Conservation (phyloP, 2,888 invertebrate genomes). For the Tridacna gigas region DNA sequence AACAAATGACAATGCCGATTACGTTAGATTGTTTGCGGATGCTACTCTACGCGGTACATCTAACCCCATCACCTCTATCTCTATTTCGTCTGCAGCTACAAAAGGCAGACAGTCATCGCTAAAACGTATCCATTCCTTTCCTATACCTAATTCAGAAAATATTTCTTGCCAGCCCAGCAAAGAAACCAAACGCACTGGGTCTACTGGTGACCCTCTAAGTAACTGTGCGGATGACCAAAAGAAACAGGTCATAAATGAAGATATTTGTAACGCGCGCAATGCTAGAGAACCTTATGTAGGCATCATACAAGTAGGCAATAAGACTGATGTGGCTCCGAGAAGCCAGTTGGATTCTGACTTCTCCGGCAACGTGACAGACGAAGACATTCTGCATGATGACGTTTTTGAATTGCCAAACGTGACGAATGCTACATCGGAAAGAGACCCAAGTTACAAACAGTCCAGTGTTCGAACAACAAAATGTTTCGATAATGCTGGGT, state of each 20-base stretch:
- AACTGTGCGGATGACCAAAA: not conserved
- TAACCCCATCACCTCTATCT: conserved; percentile 16
- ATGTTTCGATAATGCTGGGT: not conserved
- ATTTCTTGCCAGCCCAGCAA: not conserved
- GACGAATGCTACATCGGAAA: not conserved
- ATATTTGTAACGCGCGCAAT: conserved; percentile 18
- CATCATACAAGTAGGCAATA: not conserved
- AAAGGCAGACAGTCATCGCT: not conserved
- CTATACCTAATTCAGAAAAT: conserved; percentile 6
- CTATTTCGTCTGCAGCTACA: conserved; percentile 16
- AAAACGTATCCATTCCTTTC: not conserved
- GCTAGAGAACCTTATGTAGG: not conserved
- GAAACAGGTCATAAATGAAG: conserved; percentile 26
- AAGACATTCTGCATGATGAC: not conserved
- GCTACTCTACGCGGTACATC: not conserved
- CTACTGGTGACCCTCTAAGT: not conserved
- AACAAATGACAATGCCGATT: not conserved
- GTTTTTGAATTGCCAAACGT: not conserved
- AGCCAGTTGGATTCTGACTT: not conserved
- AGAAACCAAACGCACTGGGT: not conserved
- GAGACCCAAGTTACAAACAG: not conserved
- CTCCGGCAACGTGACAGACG: not conserved
- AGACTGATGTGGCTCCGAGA: not conserved
- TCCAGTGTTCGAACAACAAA: not conserved
- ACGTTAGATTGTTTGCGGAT: not conserved